Evolutionary conservation across 1,140 invertebrate species (phyloP).

Genomic region (Drosophila quadrilineata): DNA sequence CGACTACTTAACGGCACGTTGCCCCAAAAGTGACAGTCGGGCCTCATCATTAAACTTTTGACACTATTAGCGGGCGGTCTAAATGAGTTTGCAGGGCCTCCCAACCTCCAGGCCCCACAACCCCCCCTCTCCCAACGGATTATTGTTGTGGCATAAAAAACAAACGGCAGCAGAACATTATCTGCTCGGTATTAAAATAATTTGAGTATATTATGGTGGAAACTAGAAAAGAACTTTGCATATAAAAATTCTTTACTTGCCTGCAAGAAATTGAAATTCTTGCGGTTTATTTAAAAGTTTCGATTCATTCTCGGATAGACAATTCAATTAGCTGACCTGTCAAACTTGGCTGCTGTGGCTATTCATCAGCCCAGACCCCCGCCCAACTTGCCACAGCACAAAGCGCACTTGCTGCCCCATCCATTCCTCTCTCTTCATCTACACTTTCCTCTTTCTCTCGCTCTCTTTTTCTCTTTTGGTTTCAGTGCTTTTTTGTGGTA

Average conservation of each 20-base stretch:
- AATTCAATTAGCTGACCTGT: conserved; percentile 74
- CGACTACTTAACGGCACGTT: conserved; percentile 60
- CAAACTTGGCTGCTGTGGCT: conserved; percentile 44
- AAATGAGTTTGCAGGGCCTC: background rate
- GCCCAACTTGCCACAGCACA: conserved; percentile 6
- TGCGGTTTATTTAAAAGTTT: conserved; percentile 32
- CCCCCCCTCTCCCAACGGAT: too few relatives aligned
- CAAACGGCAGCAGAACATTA: conserved; percentile 18
- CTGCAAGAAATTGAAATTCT: conserved; percentile 1
- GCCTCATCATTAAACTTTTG: conserved; percentile 76
- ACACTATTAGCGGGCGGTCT: conserved; percentile 63
- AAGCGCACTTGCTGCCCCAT: too few relatives aligned
- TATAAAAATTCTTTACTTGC: conserved; percentile 7
- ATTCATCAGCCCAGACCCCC: conserved; percentile 36
- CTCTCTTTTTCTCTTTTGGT: conserved; percentile 14
- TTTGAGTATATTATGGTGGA: conserved; percentile 54
- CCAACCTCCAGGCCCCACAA: too few relatives aligned
- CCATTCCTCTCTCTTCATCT: too few relatives aligned
- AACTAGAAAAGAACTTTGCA: conserved; percentile 12
- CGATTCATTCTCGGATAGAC: conserved; percentile 42
- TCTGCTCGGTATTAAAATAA: conserved; percentile 58
- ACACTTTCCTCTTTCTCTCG: conserved; percentile 13
- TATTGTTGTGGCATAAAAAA: conserved; percentile 12
- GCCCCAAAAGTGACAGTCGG: conserved; percentile 64
- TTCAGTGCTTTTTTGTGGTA: conserved; percentile 48